Conservation (phyloP, 2,888 invertebrate species). For the Meandrusa payeni region DNA sequence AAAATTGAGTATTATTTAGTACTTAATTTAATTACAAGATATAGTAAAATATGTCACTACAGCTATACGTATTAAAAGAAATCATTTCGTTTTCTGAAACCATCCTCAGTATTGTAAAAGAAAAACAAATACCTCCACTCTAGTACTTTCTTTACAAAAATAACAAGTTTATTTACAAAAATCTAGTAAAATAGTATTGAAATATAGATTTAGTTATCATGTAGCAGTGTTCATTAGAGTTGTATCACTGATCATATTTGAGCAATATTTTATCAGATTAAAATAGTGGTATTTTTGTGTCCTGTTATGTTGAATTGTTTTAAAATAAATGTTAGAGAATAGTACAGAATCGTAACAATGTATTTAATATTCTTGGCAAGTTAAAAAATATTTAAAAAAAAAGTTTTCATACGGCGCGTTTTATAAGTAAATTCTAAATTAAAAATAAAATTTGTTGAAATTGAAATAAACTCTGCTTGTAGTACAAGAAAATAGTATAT, state of each 20-base stretch:
- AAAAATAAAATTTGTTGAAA: no score
- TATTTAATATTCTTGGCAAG: no score
- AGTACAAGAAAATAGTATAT: no score
- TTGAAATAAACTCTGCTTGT: no score
- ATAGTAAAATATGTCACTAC: conserved; percentile 36
- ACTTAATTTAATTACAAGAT: conserved; percentile 20
- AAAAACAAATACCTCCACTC: conserved; percentile 1
- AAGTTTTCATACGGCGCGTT: no score
- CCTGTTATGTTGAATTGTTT: no score
- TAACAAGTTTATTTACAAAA: conserved; percentile 14
- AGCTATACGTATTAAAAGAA: conserved; percentile 34
- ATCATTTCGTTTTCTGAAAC: conserved; percentile 39
- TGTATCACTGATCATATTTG: conserved; percentile 11
- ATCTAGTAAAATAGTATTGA: background rate
- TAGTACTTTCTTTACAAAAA: conserved; percentile 17
- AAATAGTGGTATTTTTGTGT: no score
- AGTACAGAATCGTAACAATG: no score
- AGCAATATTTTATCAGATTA: conserved; percentile 12
- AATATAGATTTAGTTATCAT: conserved; percentile 5
- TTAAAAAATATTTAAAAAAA: no score
- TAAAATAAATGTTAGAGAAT: no score
- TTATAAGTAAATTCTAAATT: no score
- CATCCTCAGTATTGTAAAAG: conserved; percentile 29
- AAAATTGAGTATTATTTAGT: conserved; percentile 37
- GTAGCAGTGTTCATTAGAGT: background rate